These are phyloP conservation scores for Halichoerus grypus DNA, from an alignment of 2,113 vertebrate species.

Conservation along the genomic window DNA sequence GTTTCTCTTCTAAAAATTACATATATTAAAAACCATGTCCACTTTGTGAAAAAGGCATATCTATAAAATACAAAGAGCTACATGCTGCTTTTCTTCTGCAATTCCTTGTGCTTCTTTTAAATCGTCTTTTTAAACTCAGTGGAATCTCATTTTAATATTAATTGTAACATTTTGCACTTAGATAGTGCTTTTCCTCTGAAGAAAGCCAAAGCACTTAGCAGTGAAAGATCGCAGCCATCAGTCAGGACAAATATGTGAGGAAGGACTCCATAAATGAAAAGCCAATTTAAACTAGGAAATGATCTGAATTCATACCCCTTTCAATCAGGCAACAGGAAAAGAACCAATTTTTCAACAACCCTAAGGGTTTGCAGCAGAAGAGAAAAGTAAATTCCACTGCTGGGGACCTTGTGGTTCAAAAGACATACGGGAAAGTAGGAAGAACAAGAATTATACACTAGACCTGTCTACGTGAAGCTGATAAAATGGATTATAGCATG, in stretches of 20 bases:
- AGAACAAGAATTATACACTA: constrained; percentile 71
- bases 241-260: constrained; percentile 50
- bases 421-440: constrained; percentile 48
- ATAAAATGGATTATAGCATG: constrained; percentile 56
- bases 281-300: constrained; percentile 62
- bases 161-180: constrained; percentile 71
- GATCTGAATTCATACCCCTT: constrained; percentile 77
- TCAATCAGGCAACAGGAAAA: constrained; percentile 56
- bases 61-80: constrained; percentile 71
- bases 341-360: constrained; percentile 57
- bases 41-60: constrained; percentile 53
- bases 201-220: constrained; percentile 59
- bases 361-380: constrained; percentile 20
- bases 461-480: constrained; percentile 61
- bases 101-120: constrained; percentile 57
- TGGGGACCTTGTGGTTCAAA: constrained; percentile 45
- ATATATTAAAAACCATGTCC: constrained; percentile 28
- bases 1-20: constrained; percentile 54
- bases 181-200: constrained; percentile 46
- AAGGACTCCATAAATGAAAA: constrained; percentile 70
- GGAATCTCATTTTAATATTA: constrained; percentile 77
- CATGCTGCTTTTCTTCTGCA: constrained; percentile 61
- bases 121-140: constrained; percentile 43
- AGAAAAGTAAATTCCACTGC: constrained; percentile 61
- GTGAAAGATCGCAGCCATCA: constrained; percentile 65